Evolutionary conservation across 2,797 vertebrate species (phyloP), one percentile per base, ranked within the genome.

Genomic region (Tenualosa thibaudeaui): DNA sequence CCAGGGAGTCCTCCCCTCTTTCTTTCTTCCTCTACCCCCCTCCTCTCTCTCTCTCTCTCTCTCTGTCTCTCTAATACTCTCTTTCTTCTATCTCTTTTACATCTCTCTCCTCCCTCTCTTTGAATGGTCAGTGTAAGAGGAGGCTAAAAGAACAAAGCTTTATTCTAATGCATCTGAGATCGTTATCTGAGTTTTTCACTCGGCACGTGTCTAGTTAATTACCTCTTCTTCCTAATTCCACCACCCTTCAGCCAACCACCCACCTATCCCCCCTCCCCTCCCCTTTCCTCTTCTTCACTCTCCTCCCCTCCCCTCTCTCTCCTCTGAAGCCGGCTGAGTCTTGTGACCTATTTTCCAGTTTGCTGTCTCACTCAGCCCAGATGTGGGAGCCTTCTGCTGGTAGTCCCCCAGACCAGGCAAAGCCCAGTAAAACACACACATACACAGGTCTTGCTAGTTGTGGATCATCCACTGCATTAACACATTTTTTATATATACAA

Each of bases 1-100:
- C 89, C 90, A 88, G 86, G 88, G 89, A 88, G 87, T 86, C 83
- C 81, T 81, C 53, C 86, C 84, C 84, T 83, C 82, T 68, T 87
- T 88, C 82, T 81, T 75, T 83, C 65, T 81, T 12, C 62, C 24
- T 12, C 26, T 68, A 22, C 9, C n/a, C 22, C 62, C 12, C 8
- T 22, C 60, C 26, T 31, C 24, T 26, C 7, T 37, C 26, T 68
- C 9, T 68, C 65, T 68, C 3, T 68, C 65, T 37, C 12, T 68
- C 65, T 62, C 58, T 24, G 3, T 60, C 58, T 62, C 58, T n/a
- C 58, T 62, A 4, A 0, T 10, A 24, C 19, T 26, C n/a, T 65
- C 82, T 84, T 56, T 85, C 75, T 78, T 68, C 31, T 84, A 78
- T 40, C 2, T 81, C 84, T 22, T 82, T 81, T 71, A 5, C 31